These are phyloP conservation scores for Ophiothrix spiculata DNA, from an alignment of 35 echinoderm and acorn worm genomes.

Conservation along the genomic window DNA sequence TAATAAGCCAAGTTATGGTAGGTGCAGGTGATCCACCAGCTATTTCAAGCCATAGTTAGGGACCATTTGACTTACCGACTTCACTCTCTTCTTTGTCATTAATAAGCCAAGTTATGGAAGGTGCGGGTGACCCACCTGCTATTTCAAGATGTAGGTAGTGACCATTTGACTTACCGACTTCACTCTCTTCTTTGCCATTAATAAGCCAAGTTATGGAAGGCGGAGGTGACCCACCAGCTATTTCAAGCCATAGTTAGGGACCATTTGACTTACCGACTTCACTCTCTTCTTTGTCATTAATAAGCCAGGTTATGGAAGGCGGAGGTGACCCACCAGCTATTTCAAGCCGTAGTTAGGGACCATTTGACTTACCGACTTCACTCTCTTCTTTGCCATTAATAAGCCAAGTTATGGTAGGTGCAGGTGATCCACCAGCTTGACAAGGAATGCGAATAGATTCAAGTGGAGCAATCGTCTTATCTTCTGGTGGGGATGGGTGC, in stretches of 20 bases:
- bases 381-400: background rate
- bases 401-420: conserved; percentile 18
- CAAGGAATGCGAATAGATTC: conserved; percentile 19
- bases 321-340: conserved; percentile 26
- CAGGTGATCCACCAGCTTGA: conserved; percentile 26
- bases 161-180: conserved; percentile 14
- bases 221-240: conserved; percentile 25
- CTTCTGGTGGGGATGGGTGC: conserved; percentile 22
- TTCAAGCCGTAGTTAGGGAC: background rate
- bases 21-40: conserved; percentile 32
- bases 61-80: no score
- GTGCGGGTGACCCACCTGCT: background rate
- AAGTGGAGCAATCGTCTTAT: conserved; percentile 29
- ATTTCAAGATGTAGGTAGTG: background rate
- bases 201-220: conserved; percentile 13
- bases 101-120: conserved; percentile 13
- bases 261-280: conserved; percentile 15
- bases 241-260: background rate
- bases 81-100: no score
- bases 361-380: background rate
- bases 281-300: background rate
- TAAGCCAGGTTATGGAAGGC: conserved; percentile 9
- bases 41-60: conserved; percentile 10
- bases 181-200: background rate
- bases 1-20: conserved; percentile 1